Evolutionary conservation across 2,113 vertebrate genomes (phyloP).

Genomic region (Aphyosemion australe): DNA sequence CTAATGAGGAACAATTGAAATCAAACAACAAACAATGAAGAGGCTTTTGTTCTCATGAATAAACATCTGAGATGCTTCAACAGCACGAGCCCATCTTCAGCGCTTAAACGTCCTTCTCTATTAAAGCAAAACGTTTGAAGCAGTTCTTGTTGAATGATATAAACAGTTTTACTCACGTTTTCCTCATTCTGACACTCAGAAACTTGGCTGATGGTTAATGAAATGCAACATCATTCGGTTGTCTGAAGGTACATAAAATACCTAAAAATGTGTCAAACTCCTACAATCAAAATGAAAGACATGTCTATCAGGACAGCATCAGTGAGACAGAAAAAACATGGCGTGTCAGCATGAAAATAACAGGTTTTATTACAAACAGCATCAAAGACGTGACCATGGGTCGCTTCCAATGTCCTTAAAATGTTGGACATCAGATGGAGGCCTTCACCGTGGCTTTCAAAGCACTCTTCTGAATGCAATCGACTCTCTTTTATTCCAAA

Average conservation of each 20-base stretch:
- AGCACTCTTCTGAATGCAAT: constrained; percentile 10
- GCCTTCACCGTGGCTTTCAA: constrained; percentile 6
- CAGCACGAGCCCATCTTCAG: constrained; percentile 1
- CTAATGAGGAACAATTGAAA: constrained; percentile 65
- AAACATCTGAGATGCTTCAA: constrained; percentile 2
- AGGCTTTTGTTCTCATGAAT: constrained; percentile 21
- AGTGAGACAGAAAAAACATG: neutral
- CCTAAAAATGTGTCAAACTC: neutral
- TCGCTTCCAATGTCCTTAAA: neutral
- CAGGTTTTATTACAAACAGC: neutral
- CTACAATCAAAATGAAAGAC: neutral
- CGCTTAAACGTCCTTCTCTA: neutral
- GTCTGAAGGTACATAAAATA: too few relatives aligned
- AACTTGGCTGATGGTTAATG: too few relatives aligned
- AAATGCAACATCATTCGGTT: too few relatives aligned
- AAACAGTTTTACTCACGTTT: too few relatives aligned
- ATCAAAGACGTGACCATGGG: neutral
- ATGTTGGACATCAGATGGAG: neutral
- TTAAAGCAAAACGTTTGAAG: too few relatives aligned
- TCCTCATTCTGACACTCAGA: too few relatives aligned
- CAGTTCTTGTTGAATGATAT: too few relatives aligned
- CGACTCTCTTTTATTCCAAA: constrained; percentile 17
- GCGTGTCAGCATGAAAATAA: constrained; percentile 9
- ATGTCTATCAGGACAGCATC: neutral
- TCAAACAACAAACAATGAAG: constrained; percentile 31